Conservation (phyloP, 2,888 invertebrate genomes). For the Eucera pruinosa region DNA sequence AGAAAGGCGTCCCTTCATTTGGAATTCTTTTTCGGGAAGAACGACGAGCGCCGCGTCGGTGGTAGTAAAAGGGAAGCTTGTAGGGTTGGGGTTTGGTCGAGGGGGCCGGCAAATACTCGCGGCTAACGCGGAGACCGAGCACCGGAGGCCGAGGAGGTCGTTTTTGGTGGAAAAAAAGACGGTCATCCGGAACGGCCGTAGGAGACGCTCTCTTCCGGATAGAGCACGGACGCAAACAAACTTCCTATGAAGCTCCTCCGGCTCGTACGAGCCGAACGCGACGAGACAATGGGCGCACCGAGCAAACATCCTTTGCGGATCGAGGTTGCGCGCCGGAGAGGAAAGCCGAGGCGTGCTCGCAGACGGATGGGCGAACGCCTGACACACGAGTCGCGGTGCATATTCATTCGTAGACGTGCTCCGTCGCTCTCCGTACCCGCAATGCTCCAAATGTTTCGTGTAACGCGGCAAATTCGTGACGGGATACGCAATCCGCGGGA, state of each 20-base stretch:
- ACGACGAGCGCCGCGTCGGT: not conserved
- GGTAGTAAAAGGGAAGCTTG: not conserved
- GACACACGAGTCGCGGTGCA: conserved; percentile 21
- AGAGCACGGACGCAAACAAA: conserved; percentile 49
- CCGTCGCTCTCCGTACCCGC: too few species aligned
- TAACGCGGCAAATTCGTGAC: too few species aligned
- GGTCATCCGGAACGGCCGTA: conserved; percentile 23
- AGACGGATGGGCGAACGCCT: not conserved
- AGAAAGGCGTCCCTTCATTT: not conserved
- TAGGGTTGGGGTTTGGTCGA: conserved; percentile 20
- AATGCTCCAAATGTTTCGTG: too few species aligned
- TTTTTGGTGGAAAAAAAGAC: conserved; percentile 40
- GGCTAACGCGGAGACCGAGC: conserved; percentile 14
- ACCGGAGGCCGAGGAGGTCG: conserved; percentile 7
- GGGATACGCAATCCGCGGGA: too few species aligned
- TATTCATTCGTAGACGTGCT: conserved; percentile 6
- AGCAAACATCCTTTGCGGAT: conserved; percentile 61
- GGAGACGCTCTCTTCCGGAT: conserved; percentile 36
- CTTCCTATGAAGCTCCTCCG: conserved; percentile 34
- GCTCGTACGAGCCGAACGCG: conserved; percentile 18
- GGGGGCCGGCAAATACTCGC: conserved; percentile 53
- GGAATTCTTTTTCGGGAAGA: conserved; percentile 3
- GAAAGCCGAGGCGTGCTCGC: too few species aligned
- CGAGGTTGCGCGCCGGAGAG: conserved; percentile 27
- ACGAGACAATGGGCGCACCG: conserved; percentile 55